Percentiles rank a stretch among this genome's conserved stretches.
These are phyloP conservation scores for Tyto alba DNA, from an alignment of 2,113 vertebrate species.

Conservation along the genomic window DNA sequence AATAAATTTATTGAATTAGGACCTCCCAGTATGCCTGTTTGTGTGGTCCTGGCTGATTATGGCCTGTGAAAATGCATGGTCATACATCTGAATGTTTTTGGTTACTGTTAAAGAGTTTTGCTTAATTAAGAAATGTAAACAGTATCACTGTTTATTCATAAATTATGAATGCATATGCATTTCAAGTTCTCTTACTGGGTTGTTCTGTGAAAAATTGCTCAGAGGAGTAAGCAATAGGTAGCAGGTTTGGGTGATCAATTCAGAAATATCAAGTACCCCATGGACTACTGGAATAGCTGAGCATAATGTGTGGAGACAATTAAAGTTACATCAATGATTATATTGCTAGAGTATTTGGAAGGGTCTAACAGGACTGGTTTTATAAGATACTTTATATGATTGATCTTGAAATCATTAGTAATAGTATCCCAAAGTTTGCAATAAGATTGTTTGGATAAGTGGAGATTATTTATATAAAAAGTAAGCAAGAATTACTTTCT, in stretches of 20 bases:
- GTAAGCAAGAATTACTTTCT: background rate
- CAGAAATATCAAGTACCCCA: background rate
- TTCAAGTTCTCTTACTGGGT: background rate
- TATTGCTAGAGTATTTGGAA: background rate
- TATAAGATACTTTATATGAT: background rate
- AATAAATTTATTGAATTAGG: background rate
- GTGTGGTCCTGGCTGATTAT: background rate
- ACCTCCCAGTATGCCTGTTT: background rate
- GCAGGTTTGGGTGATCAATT: background rate
- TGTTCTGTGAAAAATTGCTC: background rate
- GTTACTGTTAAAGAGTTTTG: background rate
- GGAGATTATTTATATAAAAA: background rate
- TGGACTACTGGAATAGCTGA: background rate
- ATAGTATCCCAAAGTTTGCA: background rate
- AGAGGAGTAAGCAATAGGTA: background rate
- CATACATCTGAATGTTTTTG: background rate
- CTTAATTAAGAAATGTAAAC: slow-evolving; percentile 2
- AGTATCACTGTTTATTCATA: slow-evolving; percentile 6
- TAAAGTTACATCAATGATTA: background rate
- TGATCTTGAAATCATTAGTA: background rate
- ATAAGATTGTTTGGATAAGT: background rate
- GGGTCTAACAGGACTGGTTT: background rate
- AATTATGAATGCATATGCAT: slow-evolving; percentile 24
- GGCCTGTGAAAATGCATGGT: background rate
- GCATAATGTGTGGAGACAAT: background rate